A percentile compares a stretch with the other conserved stretches of the same genome.
These are phyloP conservation scores for Catalaphyllia jardinei DNA, from an alignment of 64 coral and sea anemone genomes.

Conservation along the genomic window DNA sequence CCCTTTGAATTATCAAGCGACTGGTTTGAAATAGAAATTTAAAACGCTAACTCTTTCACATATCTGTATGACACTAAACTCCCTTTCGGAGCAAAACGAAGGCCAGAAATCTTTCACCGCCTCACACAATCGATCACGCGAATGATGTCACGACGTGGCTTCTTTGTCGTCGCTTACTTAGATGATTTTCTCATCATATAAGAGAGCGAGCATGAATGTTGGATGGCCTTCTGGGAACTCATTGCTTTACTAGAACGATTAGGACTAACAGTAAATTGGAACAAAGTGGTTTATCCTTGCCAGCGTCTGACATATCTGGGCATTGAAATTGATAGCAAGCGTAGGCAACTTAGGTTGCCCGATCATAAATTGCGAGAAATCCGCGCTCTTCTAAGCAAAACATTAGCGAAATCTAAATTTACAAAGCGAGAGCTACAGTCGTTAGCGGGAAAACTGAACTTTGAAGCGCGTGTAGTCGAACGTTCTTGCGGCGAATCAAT, in stretches of 20 bases:
- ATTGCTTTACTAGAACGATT: conserved; percentile 3
- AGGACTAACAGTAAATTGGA: neutral
- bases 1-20: no score
- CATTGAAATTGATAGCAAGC: conserved; percentile 46
- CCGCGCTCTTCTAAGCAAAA: neutral
- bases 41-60: no score
- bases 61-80: no score
- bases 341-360: conserved; percentile 18
- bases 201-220: conserved; percentile 3
- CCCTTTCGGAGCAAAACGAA: no score
- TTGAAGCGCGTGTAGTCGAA: conserved; percentile 40
- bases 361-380: neutral
- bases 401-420: neutral
- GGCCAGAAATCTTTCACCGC: no score
- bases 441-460: conserved; percentile 60
- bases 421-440: conserved; percentile 43
- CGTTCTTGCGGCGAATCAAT: no score
- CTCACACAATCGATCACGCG: no score
- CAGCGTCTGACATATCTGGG: conserved; percentile 54
- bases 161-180: no score
- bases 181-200: no score
- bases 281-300: conserved; percentile 15
- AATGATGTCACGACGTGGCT: no score
- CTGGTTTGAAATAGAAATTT: no score
- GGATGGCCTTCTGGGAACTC: conserved; percentile 9